Evolutionary conservation across 1,140 invertebrate species (phyloP).

Genomic region (Agrypnia vestita): DNA sequence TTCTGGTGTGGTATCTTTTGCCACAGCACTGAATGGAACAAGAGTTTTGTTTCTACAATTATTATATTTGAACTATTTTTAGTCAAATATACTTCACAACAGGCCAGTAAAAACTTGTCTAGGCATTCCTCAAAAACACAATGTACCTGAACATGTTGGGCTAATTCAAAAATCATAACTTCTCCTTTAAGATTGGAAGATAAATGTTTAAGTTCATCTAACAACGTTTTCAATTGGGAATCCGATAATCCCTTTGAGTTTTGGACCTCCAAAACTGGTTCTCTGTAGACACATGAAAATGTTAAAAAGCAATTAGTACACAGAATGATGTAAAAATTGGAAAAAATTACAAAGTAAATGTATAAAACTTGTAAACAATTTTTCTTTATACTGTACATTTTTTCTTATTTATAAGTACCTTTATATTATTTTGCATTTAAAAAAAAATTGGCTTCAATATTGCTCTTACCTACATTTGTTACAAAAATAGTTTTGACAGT

Average conservation of each 20-base stretch:
- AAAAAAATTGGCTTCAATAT: too few species aligned
- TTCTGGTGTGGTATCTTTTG: too few species aligned
- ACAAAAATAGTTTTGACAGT: background rate
- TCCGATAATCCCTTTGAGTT: constrained; percentile 81
- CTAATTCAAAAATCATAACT: constrained; percentile 85
- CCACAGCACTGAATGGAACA: too few species aligned
- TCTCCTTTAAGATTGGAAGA: constrained; percentile 77
- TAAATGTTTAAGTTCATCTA: constrained; percentile 74
- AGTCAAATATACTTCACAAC: too few species aligned
- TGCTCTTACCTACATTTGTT: too few species aligned
- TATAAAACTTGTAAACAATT: too few species aligned
- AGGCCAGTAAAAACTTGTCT: too few species aligned
- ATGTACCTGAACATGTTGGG: constrained; percentile 76
- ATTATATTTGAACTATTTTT: too few species aligned
- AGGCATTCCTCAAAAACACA: background rate
- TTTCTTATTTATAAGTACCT: too few species aligned
- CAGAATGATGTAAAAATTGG: background rate
- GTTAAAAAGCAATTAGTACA: background rate
- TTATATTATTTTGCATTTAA: too few species aligned
- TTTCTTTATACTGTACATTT: too few species aligned
- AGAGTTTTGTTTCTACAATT: too few species aligned
- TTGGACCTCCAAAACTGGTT: constrained; percentile 74
- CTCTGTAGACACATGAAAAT: constrained; percentile 56
- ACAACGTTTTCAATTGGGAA: constrained; percentile 73
- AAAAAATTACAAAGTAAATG: background rate